Conservation (phyloP, 2,113 vertebrate species). For the Seriola dumerili region DNA sequence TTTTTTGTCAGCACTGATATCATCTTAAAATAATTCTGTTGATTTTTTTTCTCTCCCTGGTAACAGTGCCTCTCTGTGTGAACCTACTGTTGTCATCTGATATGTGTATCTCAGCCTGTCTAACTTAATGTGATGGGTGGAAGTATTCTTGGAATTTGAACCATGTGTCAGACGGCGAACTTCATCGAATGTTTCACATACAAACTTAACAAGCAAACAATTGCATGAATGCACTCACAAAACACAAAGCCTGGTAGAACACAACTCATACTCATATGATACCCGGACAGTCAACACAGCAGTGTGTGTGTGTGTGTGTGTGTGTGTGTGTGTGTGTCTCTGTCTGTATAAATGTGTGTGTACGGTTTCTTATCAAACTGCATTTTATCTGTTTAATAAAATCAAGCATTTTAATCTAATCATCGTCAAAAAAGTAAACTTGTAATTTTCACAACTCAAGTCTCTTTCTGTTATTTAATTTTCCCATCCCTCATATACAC, state of each 20-base stretch:
- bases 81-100: slow-evolving; percentile 51
- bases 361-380: background rate
- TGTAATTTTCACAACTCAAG: background rate
- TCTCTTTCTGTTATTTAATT: background rate
- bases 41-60: slow-evolving; percentile 23
- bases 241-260: background rate
- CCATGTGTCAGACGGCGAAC: slow-evolving; percentile 7
- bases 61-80: slow-evolving; percentile 33
- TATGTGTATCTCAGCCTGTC: slow-evolving; percentile 19
- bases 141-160: slow-evolving; percentile 59
- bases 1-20: slow-evolving; percentile 35
- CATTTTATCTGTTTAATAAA: background rate
- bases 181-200: background rate
- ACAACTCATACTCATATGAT: slow-evolving; percentile 4
- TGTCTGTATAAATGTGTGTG: background rate
- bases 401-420: background rate
- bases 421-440: background rate
- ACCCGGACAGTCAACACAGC: background rate
- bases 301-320: slow-evolving; percentile 2
- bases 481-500: background rate
- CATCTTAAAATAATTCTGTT: slow-evolving; percentile 58
- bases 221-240: background rate
- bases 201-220: slow-evolving; percentile 7
- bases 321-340: background rate
- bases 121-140: slow-evolving; percentile 32